Conservation (phyloP, 2,797 vertebrate genomes). For the Heteromormyrus szaboi region DNA sequence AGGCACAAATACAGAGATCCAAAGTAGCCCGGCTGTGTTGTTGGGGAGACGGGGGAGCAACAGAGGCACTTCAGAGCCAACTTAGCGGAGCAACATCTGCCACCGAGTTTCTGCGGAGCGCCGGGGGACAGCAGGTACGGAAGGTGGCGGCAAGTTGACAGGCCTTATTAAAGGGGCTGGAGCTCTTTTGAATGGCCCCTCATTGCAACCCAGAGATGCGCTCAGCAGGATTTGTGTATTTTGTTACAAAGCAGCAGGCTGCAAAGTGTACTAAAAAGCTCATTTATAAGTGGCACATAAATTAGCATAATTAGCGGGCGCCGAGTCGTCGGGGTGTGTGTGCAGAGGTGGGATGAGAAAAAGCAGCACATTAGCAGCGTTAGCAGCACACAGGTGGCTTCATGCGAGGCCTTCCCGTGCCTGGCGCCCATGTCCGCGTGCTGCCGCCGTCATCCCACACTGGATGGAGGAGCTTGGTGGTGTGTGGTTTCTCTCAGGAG, state of each 20-base stretch:
- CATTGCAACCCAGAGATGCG: slow-evolving; percentile 52
- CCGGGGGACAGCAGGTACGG: slow-evolving; percentile 83
- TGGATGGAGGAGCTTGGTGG: neutral
- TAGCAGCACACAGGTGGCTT: slow-evolving; percentile 21
- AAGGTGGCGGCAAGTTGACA: slow-evolving; percentile 62
- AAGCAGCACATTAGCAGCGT: slow-evolving; percentile 15
- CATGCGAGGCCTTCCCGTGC: slow-evolving; percentile 35
- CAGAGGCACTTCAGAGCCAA: slow-evolving; percentile 92
- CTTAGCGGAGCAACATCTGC: slow-evolving; percentile 83
- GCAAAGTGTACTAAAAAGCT: slow-evolving; percentile 64
- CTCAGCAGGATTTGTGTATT: slow-evolving; percentile 60
- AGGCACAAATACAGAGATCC: slow-evolving; percentile 93
- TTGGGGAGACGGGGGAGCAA: slow-evolving; percentile 72
- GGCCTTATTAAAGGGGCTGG: slow-evolving; percentile 56
- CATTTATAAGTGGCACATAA: slow-evolving; percentile 74
- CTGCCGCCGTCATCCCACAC: neutral
- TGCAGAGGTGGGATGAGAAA: neutral
- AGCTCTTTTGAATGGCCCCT: slow-evolving; percentile 67
- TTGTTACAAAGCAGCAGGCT: slow-evolving; percentile 73
- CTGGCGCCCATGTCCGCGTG: slow-evolving; percentile 7
- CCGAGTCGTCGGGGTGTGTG: slow-evolving; percentile 26
- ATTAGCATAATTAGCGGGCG: slow-evolving; percentile 42
- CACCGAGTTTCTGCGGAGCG: slow-evolving; percentile 75
- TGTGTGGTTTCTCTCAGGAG: neutral
- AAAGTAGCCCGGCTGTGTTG: slow-evolving; percentile 79